Evolutionary conservation across 2,797 vertebrate species (phyloP), one percentile per base, ranked within the genome.

Genomic region (Lepilemur septentrionalis): DNA sequence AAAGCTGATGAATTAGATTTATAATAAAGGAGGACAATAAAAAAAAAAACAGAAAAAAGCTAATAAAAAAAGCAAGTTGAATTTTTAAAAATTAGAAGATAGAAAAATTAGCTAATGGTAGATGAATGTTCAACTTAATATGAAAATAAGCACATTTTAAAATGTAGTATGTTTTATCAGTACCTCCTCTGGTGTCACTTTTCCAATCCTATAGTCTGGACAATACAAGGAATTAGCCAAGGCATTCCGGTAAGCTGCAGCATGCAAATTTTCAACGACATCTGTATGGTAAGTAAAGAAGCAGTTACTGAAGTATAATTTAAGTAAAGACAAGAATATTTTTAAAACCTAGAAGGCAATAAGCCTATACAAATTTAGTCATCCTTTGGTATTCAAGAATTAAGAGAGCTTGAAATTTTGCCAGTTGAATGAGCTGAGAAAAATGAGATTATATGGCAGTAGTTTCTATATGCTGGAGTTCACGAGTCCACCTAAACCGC

Each of bases 221-320:
- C 99, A 99, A 97, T 99, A 99, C 75, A 99, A 98, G 22, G 99
- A 99, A 98, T 99, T 99, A 96, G 99, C 98, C 91, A 99, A 99
- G 70, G 99, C 97, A 48, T 99, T 99, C 97, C 99, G 99, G 90
- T 99, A 99, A 94, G 99, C 99, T 28, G 98, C 99, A 91, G 98
- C 98, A 91, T 99, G 99, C 89, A 99, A 98, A 97, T 98, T 99
- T 98, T 99, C 99, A 93, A 99, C 96, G 93, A 99, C 95, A 97
- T 97, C 99, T 99, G 83, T 59, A 35, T 89, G 55, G 30, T 41
- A 89, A 90, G 35, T 7, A 91, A 59, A 86, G 65, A 57, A 93
- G 94, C 2, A 38, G 81, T 92, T 75, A 95, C 2, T 38, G 20
- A 97, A 94, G 3, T 0, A 3, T 50, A 92, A 79, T 82, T 94